Evolutionary conservation across 2,113 vertebrate species (phyloP).

Genomic region (Ochotona princeps): DNA sequence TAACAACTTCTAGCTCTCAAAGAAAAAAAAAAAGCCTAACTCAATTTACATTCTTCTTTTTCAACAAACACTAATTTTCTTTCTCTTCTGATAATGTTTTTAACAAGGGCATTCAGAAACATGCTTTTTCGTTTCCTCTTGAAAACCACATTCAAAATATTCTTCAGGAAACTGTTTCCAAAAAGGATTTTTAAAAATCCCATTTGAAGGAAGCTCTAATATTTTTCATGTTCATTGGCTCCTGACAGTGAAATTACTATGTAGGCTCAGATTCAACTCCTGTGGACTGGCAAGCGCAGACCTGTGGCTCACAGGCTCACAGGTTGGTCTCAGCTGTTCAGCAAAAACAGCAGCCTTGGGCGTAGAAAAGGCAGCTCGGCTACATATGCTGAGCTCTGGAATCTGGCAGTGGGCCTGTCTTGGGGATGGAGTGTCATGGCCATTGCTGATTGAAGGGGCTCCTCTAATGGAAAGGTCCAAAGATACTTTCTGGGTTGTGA

Average conservation of each 20-base stretch:
- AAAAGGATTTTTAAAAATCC: background rate
- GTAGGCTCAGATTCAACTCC: background rate
- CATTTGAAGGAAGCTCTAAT: slow-evolving; percentile 45
- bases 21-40: background rate
- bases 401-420: background rate
- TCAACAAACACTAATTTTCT: background rate
- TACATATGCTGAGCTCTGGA: background rate
- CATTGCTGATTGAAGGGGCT: background rate
- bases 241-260: background rate
- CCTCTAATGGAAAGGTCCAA: background rate
- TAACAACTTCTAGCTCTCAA: background rate
- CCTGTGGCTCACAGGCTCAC: background rate
- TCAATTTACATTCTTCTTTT: slow-evolving; percentile 12
- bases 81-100: background rate
- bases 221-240: background rate
- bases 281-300: background rate
- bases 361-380: background rate
- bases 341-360: background rate
- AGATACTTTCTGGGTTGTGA: background rate
- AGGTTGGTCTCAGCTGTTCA: background rate
- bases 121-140: background rate
- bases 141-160: background rate
- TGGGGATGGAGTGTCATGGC: background rate
- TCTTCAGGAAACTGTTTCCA: slow-evolving; percentile 33
- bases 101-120: background rate